These are phyloP conservation scores for Diglossa cyanea DNA, from an alignment of 2,797 vertebrate genomes.

Conservation along the genomic window DNA sequence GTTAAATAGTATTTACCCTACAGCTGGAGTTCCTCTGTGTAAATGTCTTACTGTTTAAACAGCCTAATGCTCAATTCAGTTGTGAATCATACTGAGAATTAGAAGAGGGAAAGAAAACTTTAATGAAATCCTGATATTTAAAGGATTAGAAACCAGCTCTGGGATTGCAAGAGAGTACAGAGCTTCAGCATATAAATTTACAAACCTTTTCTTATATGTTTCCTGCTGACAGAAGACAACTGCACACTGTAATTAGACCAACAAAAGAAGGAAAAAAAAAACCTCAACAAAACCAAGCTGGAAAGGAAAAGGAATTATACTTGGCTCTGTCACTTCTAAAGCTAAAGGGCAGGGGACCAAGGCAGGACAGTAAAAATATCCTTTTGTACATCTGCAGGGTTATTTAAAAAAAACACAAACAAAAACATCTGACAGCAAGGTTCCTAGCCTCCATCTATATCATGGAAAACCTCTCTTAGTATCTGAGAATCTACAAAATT, in stretches of 20 bases:
- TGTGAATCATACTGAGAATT: constrained; percentile 20
- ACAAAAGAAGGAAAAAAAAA: not conserved
- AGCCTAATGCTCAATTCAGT: constrained; percentile 3
- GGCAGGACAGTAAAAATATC: not conserved
- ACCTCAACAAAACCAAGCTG: not conserved
- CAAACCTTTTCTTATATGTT: not conserved
- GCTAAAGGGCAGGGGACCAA: not conserved
- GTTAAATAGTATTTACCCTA: constrained; percentile 39
- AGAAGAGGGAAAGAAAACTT: not conserved
- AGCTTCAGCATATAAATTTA: not conserved
- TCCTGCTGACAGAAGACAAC: not conserved
- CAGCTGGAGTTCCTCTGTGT: constrained; percentile 21
- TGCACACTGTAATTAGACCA: not conserved
- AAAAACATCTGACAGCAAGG: not conserved
- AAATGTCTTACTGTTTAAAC: constrained; percentile 43
- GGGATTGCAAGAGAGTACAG: not conserved
- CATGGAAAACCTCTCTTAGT: not conserved
- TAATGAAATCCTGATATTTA: constrained; percentile 41
- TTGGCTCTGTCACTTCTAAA: not conserved
- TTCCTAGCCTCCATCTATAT: not conserved
- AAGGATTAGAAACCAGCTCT: constrained; percentile 2
- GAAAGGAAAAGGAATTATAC: not conserved
- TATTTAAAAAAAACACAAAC: not conserved
- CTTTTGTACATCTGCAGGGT: not conserved
- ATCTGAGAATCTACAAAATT: not conserved